Base-by-base conservation (phyloP, 2,888 invertebrate species). In the Steromphala cineraria region DNA sequence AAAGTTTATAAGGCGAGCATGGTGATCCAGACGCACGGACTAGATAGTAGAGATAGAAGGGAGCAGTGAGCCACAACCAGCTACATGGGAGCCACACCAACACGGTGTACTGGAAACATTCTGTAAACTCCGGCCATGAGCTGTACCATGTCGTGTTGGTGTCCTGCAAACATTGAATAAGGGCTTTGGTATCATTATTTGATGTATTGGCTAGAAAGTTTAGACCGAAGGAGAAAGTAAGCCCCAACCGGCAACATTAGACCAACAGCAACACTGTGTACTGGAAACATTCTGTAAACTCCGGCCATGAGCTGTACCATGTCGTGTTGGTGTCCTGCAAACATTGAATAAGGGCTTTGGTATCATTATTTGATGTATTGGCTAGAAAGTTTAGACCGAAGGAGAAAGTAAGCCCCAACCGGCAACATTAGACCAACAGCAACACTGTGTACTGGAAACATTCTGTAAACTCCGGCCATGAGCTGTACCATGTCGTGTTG, bases 401-500 rank as follows among this genome's bases (percentile, higher is more conserved):
- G 53, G 96, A 94, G 7, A 96, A 94, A 88, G 96, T 95, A 0
- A 95, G 87, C 97, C 97, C 97, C 17, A 98, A 94, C 93, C 97
- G 97, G 79, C 95, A 94, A 93, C 97, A 97, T 0, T 99, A 98
- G 52, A 95, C 94, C 98, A 98, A 99, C 75, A 97, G 95, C 40
- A 99, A 94, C 0, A 97, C 96, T 0, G 98, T 98, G 93, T 96
- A 96, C 94, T 98, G 96, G 94, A 99, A 98, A 94, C 99, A 99
- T 91, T 95, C 95, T 84, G 98, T 97, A 87, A 99, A 95, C 92
- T 97, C 96, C 67, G 98, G 91, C 85, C 87, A 91, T 7, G 82
- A 78, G n/a, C 81, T 77, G n/a, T 87, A 80, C 86, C 87, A 88
- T 10, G 87, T 85, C 36, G 84, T 74, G 74, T 81, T 79, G 8